Base-by-base conservation (phyloP, 2,797 vertebrate genomes). In the Choloepus didactylus region DNA sequence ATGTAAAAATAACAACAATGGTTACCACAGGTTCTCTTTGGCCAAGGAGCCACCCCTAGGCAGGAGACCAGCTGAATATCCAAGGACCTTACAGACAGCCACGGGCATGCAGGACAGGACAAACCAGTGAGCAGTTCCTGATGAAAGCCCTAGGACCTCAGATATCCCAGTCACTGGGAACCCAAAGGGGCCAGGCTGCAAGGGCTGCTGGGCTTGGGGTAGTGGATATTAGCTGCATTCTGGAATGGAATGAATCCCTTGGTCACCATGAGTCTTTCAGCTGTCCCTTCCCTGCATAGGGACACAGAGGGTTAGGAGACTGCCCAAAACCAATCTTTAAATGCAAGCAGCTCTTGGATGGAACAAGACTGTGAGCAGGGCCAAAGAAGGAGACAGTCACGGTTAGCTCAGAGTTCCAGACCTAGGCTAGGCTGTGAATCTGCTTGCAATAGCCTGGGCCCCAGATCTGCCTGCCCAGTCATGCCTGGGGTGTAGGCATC, bases 1-100 rank as follows among this genome's bases (percentile, higher is more conserved):
- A 41, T 25, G 18, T 66, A 90, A 92, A 95, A 96, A 84, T 88
- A 94, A 72, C 73, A 27, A 77, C 64, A 31, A 79, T 29, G 44
- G 21, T 88, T 83, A 69, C 72, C 44, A 59, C 27, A 1, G 12
- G 25, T 1, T 60, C 60, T 21, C 60, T 66, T 59, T 14, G 29
- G 0, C 18, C 79, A 18, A 10, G 95, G 72, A 70, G 79, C 41
- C 35, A 9, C 25, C 67, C 51, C 51, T 25, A 29, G 69, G 70
- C 16, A 51, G 44, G 73, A 49, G 46, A 8, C 46, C 46, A 18
- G 27, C 46, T 18, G 44, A 49, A 15, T 10, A 0, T 29, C 51
- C 81, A 21, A 14, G 80, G 77, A 51, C 80, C 56, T 5, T 19
- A 54, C 35, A 35, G 67, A 60, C 0, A 6, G n/a, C 29, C 60